Evolutionary conservation across 2,888 invertebrate species (phyloP), one percentile per base, ranked within the genome.

Genomic region (Trilocha varians): DNA sequence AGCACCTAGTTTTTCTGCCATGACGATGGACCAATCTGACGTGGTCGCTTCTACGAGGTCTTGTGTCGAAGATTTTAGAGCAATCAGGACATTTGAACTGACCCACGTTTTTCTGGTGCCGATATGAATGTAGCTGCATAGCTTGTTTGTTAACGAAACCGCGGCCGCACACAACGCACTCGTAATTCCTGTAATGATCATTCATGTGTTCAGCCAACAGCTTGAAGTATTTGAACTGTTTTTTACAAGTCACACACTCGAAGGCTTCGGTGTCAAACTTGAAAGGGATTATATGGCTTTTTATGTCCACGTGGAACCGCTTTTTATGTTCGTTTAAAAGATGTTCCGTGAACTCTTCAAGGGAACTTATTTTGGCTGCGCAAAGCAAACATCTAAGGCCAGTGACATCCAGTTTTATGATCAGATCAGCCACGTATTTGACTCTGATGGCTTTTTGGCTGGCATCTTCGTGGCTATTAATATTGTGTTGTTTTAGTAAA

Each of bases 211-310:
- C 70, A 0, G 65, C 60, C 1, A 80, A 39, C 0, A 60, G 49
- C 44, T 75, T 76, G 42, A 78, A 76, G 41, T 49, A 61, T 13
- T 59, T 60, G 16, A 66, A 79, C 9, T 53, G 46, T 14, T 62
- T 58, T 0, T 47, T 41, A 41, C 82, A 82, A 2, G 63, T 56
- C 0, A 56, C 61, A 11, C 79, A 79, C 6, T 54, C 48, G 0
- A 76, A 46, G 0, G 39, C 41, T 3, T 69, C 59, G 0, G 46
- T 47, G 0, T 69, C 59, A 9, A 80, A 78, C 44, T 66, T 72
- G 34, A 73, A 79, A 1, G 79, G 78, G 1, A 79, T 51, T 5
- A 78, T 70, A 18, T 72, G 68, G 40, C 70, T 76, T 14, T 74
- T 64, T 1, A 76, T 58, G 33, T 71, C 67, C 0, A 47, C 59